phyloP scores from a whole-genome alignment of 2,797 vertebrate genomes.

The Channallabes apus region DNA sequence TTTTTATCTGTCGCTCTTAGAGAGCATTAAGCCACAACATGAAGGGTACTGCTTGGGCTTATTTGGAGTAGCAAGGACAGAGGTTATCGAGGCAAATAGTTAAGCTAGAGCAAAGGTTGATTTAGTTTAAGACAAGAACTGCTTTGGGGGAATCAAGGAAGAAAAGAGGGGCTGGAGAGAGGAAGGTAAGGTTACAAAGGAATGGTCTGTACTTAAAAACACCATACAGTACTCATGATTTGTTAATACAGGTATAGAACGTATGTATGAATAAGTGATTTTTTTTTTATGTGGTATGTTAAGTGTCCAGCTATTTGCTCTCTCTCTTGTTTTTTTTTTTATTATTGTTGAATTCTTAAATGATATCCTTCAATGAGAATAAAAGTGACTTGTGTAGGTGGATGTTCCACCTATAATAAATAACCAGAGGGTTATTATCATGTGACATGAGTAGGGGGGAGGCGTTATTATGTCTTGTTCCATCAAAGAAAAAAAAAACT shows the following conservation, averaged over 20 bases:
- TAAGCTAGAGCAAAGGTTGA: conserved; percentile 18
- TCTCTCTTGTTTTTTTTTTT: neutral
- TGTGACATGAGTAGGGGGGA: neutral
- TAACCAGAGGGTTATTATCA: neutral
- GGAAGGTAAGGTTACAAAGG: neutral
- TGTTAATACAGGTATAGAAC: neutral
- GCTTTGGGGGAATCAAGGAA: neutral
- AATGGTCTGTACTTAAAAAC: neutral
- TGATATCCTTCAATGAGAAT: neutral
- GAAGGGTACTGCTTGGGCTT: neutral
- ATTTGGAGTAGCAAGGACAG: neutral
- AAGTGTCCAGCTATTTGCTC: neutral
- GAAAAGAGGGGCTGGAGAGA: neutral
- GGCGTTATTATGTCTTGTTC: neutral
- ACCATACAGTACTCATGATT: neutral
- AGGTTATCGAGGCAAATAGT: conserved; percentile 19
- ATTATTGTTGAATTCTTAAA: neutral
- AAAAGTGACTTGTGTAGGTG: neutral
- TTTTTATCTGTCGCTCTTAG: neutral
- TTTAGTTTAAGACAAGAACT: neutral
- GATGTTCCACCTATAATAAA: neutral
- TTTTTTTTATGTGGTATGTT: neutral
- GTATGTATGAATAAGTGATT: neutral
- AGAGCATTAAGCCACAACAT: neutral
- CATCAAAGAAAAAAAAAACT: neutral